Evolutionary conservation across 2,888 invertebrate species (phyloP).

Genomic region (Ophion ventricosus): DNA sequence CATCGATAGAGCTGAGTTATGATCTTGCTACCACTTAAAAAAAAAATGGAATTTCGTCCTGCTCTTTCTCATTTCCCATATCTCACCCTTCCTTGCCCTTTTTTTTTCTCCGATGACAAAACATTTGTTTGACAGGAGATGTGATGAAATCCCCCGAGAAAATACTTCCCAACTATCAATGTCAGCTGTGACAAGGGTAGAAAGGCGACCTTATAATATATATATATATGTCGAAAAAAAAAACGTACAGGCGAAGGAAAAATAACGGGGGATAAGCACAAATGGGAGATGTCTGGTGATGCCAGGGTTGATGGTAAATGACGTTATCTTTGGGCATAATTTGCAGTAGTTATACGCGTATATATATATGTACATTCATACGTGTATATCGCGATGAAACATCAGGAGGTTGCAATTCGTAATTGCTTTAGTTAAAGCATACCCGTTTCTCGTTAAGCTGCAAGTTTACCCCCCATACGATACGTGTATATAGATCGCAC

Average conservation of each 20-base stretch:
- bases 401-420: slow-evolving; percentile 71
- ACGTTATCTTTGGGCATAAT: slow-evolving; percentile 77
- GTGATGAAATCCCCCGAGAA: slow-evolving; percentile 21
- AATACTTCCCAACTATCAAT: neutral
- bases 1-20: too few species aligned
- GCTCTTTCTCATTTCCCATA: too few species aligned
- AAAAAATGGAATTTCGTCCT: too few species aligned
- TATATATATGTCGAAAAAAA: slow-evolving; percentile 30
- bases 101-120: neutral
- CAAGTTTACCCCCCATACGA: slow-evolving; percentile 44
- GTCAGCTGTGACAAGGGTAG: neutral
- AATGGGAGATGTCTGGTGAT: slow-evolving; percentile 53
- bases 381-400: slow-evolving; percentile 49
- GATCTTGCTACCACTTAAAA: too few species aligned
- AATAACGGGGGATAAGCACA: slow-evolving; percentile 28
- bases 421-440: slow-evolving; percentile 80
- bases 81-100: neutral
- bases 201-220: neutral
- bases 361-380: neutral
- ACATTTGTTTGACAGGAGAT: slow-evolving; percentile 13
- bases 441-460: slow-evolving; percentile 67
- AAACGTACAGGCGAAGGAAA: slow-evolving; percentile 34
- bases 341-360: slow-evolving; percentile 64
- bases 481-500: slow-evolving; percentile 32
- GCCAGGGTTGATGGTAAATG: slow-evolving; percentile 72